Base-by-base conservation (phyloP, 2,888 invertebrate genomes). In the Hetaerina titia region DNA sequence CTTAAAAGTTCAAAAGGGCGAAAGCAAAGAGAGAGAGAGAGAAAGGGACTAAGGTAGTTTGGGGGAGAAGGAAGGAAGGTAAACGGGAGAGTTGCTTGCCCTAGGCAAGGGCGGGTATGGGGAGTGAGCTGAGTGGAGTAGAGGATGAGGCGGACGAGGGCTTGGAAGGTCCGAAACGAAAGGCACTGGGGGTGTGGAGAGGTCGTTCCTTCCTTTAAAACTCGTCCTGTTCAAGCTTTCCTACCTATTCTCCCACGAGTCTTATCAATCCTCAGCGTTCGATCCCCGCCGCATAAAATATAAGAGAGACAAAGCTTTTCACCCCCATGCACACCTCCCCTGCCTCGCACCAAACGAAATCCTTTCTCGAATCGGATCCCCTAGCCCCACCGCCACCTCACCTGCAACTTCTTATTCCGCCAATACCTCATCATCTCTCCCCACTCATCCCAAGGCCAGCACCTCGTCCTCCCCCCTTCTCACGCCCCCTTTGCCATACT, bases 271-370 rank as follows among this genome's bases (percentile, higher is more conserved):
- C 74, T 4, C 11, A 25, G 0, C 63, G 45, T 56, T 92, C 69
- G 56, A 74, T 92, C 92, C 22, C 56, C 74, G 69, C 69, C 69
- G 92, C 74, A 92, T 74, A 92, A 92, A 92, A 92, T 92, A 92
- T 92, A 57, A 92, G 92, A 69, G 69, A 31, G 45, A 45, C 45
- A 45, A 45, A 60, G 13, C 60, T 17, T 60, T 60, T 60, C 60
- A 4, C 60, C 60, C 1, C 60, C 60, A 60, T 15, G 1, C 60
- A 60, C 60, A 2, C 60, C 60, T 60, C 60, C 60, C 17, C 60
- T 60, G 0, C 17, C 60, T 60, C 13, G 60, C 60, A 60, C 60
- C 60, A 60, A 60, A 60, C 60, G 13, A 90, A 58, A 90, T 81
- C 45, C 57, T 25, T 7, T n/a, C 57, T 90, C 90, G 25, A 60